Base-by-base conservation (phyloP, 2,888 invertebrate genomes). In the Boloria selene region DNA sequence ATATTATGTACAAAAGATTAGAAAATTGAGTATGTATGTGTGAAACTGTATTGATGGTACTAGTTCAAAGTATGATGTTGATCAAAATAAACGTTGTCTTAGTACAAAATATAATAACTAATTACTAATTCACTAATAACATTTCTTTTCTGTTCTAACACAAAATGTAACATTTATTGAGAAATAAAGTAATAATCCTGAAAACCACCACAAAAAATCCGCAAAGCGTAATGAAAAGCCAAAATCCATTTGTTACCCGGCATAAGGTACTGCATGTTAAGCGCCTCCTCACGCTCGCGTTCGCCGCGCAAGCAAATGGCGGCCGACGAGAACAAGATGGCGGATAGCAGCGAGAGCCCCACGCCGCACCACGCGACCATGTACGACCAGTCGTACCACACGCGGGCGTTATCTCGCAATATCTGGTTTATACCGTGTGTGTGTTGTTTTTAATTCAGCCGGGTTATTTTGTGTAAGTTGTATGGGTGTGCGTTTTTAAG, bases 251-350 rank as follows among this genome's bases (percentile, higher is more conserved):
- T 65, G 78, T 86, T 95, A 97, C 97, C 97, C 93, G 98, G 98
- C 98, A 98, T 98, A 93, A 98, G 95, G 93, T 98, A 98, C 94
- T 98, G 98, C 96, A 98, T 97, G 94, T 98, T 98, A 94, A 98
- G 95, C 90, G 97, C 97, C 93, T 98, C 97, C 91, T 98, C 98
- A 88, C 96, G 95, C 93, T 97, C 97, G 85, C 97, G 95, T 93
- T 98, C 98, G 89, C 96, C 97, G 88, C 97, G 95, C 89, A 98
- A 95, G 93, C 98, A 98, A 93, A 98, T 96, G 86, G 98, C 98
- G 82, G 98, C 97, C 86, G 97, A 97, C 82, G 97, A 97, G 91
- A 98, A 96, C 90, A 98, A 94, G 88, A 98, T 96, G 93, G 98
- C 97, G 80, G 97, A 96, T 88, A 98, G 93, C 86, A 98, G 94